Base-by-base conservation (phyloP, 2,797 vertebrate genomes). In the Sebastes itinus region DNA sequence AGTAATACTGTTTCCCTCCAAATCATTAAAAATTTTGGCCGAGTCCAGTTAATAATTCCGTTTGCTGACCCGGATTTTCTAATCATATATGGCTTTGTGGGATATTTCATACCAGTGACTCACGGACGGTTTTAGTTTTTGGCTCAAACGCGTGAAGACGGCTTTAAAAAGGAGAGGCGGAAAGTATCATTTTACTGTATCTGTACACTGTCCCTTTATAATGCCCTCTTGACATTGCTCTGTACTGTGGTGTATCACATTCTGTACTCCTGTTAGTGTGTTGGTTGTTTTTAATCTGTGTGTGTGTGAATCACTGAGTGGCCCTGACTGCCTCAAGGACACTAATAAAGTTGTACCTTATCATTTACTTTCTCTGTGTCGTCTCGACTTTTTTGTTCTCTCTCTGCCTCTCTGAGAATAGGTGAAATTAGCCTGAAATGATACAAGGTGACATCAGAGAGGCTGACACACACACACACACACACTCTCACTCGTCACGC, bases 371-470 rank as follows among this genome's bases (percentile, higher is more conserved):
- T 81, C 69, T 70, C 63, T 67, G 75, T 84, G 85, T 85, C 69
- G 22, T 83, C 80, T 69, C 64, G 82, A 79, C 85, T 82, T 90
- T 86, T 87, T 69, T 88, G 77, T 86, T 87, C 85, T 74, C 72
- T 78, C 83, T 71, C 75, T 83, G 61, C 60, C 68, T 87, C 82
- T 88, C 63, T 79, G 80, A 92, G 88, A 93, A 94, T 85, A 94
- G 94, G 91, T 92, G 90, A 93, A 95, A 94, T 95, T 94, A 95
- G 88, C 89, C 89, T 95, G 94, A 93, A 95, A 94, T 94, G 91
- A 95, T 95, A 95, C 93, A 94, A 93, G 93, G 92, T 93, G 92
- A 95, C 94, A 95, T 93, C 91, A 94, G 89, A 92, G 86, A 77
- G 77, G 80, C 84, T 52, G 33, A 81, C 84, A 78, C 78, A 87